Evolutionary conservation across 1,140 invertebrate genomes (phyloP).

Genomic region (Planococcus citri): DNA sequence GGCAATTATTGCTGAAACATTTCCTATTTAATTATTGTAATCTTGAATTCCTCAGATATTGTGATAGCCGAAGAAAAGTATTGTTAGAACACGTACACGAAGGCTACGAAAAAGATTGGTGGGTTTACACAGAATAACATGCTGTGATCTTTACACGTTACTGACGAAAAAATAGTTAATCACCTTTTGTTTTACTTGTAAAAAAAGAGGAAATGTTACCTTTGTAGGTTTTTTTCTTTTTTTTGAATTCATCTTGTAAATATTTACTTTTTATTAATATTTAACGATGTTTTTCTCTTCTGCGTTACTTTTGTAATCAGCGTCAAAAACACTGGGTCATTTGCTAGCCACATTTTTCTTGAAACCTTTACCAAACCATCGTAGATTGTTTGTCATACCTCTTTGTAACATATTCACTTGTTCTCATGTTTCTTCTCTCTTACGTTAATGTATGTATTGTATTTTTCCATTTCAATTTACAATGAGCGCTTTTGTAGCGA

Average conservation of each 20-base stretch:
- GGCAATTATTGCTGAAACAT: background rate
- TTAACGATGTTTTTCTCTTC: constrained; percentile 2
- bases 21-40: constrained; percentile 16
- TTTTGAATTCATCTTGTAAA: background rate
- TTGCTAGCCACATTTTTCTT: background rate
- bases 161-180: constrained; percentile 15
- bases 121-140: constrained; percentile 77
- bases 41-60: constrained; percentile 61
- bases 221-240: background rate
- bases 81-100: constrained; percentile 93
- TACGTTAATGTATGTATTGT: background rate
- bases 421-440: background rate
- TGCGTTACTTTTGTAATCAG: background rate
- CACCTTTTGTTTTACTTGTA: background rate
- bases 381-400: background rate
- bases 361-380: background rate
- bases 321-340: background rate
- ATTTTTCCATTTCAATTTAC: background rate
- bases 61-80: constrained; percentile 87
- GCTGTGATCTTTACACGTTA: constrained; percentile 26
- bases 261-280: background rate
- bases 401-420: background rate
- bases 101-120: constrained; percentile 97
- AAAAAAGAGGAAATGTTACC: background rate
- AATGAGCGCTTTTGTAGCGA: background rate